phyloP scores from a whole-genome alignment of 2,113 vertebrate species.

The Solea solea region DNA sequence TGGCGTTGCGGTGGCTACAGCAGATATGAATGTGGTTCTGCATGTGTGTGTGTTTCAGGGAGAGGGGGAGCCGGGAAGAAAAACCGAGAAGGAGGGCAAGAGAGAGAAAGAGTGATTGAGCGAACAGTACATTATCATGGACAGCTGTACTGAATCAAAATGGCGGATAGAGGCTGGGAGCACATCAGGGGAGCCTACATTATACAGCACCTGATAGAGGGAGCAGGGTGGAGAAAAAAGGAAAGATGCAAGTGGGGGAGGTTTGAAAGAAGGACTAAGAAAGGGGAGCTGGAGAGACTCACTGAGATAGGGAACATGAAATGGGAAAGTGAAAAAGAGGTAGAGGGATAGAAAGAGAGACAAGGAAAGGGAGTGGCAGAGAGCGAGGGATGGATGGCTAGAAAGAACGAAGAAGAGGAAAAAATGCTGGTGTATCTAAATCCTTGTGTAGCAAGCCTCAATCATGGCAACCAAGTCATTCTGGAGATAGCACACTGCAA shows the following conservation, averaged over 20 bases:
- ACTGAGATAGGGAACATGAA: constrained; percentile 47
- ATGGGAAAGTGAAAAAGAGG: constrained; percentile 41
- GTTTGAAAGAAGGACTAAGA: constrained; percentile 34
- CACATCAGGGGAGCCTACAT: constrained; percentile 76
- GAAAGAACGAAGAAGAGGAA: constrained; percentile 47
- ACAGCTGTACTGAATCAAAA: constrained; percentile 86
- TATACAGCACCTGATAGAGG: constrained; percentile 79
- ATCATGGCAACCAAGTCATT: constrained; percentile 76
- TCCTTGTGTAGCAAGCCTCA: constrained; percentile 75
- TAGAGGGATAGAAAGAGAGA: constrained; percentile 46
- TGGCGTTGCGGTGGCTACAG: constrained; percentile 51
- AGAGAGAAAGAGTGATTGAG: constrained; percentile 74
- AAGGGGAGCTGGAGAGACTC: constrained; percentile 28
- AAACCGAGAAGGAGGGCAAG: constrained; percentile 39
- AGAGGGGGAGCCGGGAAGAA: constrained; percentile 43
- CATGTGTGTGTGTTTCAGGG: constrained; percentile 55
- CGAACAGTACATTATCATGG: constrained; percentile 81
- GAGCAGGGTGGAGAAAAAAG: constrained; percentile 43
- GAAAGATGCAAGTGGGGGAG: constrained; percentile 15
- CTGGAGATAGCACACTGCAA: constrained; percentile 77
- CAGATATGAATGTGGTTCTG: constrained; percentile 48
- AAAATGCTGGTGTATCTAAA: constrained; percentile 78
- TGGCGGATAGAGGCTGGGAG: constrained; percentile 80
- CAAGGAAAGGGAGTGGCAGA: constrained; percentile 55
- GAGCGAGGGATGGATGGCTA: constrained; percentile 38